Evolutionary conservation across 2,888 invertebrate species (phyloP).

Genomic region (Brachyopa scutellaris): DNA sequence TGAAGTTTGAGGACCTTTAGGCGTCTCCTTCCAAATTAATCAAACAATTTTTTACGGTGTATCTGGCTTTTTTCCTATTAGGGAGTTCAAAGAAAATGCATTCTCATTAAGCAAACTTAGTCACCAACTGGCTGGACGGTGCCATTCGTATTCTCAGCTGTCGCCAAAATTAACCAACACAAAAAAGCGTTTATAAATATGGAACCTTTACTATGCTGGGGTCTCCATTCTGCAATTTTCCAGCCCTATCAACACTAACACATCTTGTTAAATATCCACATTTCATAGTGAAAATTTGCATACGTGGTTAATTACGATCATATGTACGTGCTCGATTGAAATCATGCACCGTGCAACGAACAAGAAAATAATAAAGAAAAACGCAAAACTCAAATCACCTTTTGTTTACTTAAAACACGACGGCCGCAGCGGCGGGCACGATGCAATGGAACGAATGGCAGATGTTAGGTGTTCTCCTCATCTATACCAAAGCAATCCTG

Average conservation of each 20-base stretch:
- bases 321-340: constrained; percentile 74
- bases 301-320: constrained; percentile 74
- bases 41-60: background rate
- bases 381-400: constrained; percentile 70
- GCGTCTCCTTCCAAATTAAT: too few relatives aligned
- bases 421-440: background rate
- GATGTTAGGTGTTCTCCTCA: constrained; percentile 43
- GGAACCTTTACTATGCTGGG: background rate
- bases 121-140: constrained; percentile 14
- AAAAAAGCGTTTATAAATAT: constrained; percentile 39
- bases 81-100: constrained; percentile 20
- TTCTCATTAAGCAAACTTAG: constrained; percentile 52
- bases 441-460: constrained; percentile 60
- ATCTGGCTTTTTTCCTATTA: constrained; percentile 2
- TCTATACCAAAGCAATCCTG: constrained; percentile 37
- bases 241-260: constrained; percentile 52
- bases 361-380: constrained; percentile 11
- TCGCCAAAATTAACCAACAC: constrained; percentile 64
- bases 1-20: too few relatives aligned
- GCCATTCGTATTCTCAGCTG: constrained; percentile 53
- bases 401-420: constrained; percentile 60
- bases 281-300: constrained; percentile 72
- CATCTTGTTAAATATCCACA: constrained; percentile 68
- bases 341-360: constrained; percentile 43
- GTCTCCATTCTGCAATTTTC: constrained; percentile 42